A percentile compares a stretch with the other conserved stretches of the same genome.
These are phyloP conservation scores for Pandion haliaetus DNA, from an alignment of 2,113 vertebrate species.

Conservation along the genomic window DNA sequence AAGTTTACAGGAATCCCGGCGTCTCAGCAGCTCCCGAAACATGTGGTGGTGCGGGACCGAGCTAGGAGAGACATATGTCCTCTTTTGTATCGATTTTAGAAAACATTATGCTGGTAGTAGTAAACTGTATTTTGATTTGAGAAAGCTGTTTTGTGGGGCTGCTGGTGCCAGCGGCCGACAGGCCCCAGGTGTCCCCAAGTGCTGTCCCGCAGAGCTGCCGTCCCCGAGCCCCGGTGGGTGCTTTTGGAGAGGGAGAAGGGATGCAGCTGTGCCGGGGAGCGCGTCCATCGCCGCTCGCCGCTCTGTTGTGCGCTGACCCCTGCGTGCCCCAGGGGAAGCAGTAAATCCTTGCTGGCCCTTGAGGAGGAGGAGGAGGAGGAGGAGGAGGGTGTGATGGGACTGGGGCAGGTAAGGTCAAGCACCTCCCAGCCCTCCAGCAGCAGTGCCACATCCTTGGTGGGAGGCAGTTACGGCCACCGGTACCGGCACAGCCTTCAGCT, in stretches of 20 bases:
- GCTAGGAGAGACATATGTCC: neutral
- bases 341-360: neutral
- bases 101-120: neutral
- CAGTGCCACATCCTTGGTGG: neutral
- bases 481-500: neutral
- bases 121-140: neutral
- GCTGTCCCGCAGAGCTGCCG: fast-evolving
- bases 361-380: neutral
- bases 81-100: neutral
- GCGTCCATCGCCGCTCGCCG: fast-evolving
- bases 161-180: fast-evolving
- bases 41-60: neutral
- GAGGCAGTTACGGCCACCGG: neutral
- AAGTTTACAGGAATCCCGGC: neutral
- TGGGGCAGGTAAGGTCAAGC: neutral
- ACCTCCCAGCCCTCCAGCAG: neutral
- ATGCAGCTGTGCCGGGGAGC: fast-evolving
- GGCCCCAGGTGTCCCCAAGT: fast-evolving
- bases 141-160: neutral
- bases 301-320: neutral
- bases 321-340: neutral
- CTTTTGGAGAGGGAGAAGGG: neutral
- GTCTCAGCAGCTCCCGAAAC: neutral
- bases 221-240: fast-evolving
- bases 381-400: neutral